These are phyloP conservation scores for Patiria pectinifera DNA, from an alignment of 53 echinoderm and acorn worm species.

Conservation along the genomic window DNA sequence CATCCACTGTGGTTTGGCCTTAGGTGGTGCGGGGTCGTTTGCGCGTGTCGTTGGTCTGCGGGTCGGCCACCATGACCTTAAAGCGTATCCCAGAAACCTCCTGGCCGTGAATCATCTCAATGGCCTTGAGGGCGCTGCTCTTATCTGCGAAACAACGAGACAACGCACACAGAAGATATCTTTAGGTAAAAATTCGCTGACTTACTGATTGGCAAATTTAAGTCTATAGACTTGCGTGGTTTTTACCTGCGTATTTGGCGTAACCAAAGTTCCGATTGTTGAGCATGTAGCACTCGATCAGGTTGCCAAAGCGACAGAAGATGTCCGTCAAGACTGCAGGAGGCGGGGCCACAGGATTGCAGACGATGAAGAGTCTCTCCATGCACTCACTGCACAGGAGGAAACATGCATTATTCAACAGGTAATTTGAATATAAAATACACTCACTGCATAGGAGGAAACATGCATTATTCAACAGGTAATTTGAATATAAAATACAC, in stretches of 20 bases:
- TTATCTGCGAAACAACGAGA: slow-evolving; percentile 63
- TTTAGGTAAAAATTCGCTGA: too few species aligned
- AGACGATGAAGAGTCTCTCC: slow-evolving; percentile 92
- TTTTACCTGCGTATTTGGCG: slow-evolving; percentile 92
- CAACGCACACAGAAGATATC: not conserved
- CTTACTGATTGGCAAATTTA: too few species aligned
- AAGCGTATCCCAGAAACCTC: slow-evolving; percentile 83
- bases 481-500: not conserved
- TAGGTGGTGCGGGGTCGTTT: slow-evolving; percentile 70
- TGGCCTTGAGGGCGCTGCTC: slow-evolving; percentile 84
- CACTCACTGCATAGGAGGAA: slow-evolving; percentile 69
- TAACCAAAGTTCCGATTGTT: slow-evolving; percentile 95
- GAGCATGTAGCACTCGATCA: slow-evolving; percentile 91
- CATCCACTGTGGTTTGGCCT: not conserved
- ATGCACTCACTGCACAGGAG: slow-evolving; percentile 75
- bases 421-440: not conserved
- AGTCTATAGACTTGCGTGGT: not conserved
- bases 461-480: not conserved
- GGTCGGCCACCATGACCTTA: slow-evolving; percentile 94
- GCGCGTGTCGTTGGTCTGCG: slow-evolving; percentile 74
- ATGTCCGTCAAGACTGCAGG: slow-evolving; percentile 79
- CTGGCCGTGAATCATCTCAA: slow-evolving; percentile 88
- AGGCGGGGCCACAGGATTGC: slow-evolving; percentile 80
- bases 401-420: not conserved
- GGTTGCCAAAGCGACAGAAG: slow-evolving; percentile 91